Evolutionary conservation across 1,140 invertebrate genomes (phyloP).

Genomic region (Cotesia chilonis): DNA sequence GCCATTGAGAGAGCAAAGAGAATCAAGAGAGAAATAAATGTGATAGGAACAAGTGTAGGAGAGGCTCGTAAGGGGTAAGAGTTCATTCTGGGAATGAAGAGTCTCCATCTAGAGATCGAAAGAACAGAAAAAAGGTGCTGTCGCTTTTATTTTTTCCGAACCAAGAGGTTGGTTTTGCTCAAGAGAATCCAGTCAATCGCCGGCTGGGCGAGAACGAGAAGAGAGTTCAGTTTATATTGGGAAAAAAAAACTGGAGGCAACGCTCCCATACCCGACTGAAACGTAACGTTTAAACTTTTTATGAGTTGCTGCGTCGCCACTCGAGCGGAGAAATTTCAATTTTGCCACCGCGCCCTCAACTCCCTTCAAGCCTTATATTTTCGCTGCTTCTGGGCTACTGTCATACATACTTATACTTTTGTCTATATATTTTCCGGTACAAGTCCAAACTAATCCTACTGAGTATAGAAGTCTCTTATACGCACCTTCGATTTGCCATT

Average conservation of each 20-base stretch:
- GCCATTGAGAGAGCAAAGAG: background rate
- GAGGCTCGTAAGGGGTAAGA: background rate
- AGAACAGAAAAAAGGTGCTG: background rate
- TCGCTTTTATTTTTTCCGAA: conserved; percentile 20
- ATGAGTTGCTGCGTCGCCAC: conserved; percentile 64
- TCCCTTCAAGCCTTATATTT: conserved; percentile 20
- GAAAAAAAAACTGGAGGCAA: conserved; percentile 49
- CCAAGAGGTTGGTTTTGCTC: conserved; percentile 33
- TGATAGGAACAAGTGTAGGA: background rate
- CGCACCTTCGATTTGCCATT: no score
- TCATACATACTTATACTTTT: conserved; percentile 10
- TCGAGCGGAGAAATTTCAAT: conserved; percentile 66
- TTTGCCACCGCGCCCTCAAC: conserved; percentile 50
- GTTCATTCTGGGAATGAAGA: conserved; percentile 11
- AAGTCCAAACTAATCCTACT: no score
- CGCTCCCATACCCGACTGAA: conserved; percentile 54
- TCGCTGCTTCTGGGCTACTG: conserved; percentile 33
- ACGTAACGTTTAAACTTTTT: conserved; percentile 66
- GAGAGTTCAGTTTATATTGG: conserved; percentile 63
- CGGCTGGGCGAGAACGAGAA: conserved; percentile 45
- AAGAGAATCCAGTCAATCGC: conserved; percentile 60
- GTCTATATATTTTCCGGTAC: background rate
- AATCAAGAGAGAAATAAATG: conserved; percentile 9
- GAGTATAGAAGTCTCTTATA: no score
- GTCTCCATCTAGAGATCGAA: conserved; percentile 13